Base-by-base conservation (phyloP, 2,113 vertebrate genomes). In the Centropus unirufus region DNA sequence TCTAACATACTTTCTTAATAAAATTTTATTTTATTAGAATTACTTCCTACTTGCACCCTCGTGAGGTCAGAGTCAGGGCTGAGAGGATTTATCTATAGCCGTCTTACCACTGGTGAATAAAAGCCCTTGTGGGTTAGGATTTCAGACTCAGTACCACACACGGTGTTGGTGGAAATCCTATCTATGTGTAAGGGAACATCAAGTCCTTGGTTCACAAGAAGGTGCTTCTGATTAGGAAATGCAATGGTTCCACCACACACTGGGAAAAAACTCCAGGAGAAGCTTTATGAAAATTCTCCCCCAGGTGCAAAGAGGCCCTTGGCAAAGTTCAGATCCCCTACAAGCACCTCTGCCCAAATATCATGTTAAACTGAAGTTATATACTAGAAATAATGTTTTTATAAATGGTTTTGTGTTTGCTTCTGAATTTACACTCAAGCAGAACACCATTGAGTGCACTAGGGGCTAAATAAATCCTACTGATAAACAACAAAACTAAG, bases 401-500 rank as follows among this genome's bases (percentile, higher is more conserved):
- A 29, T 51, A 55, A 40, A 18, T 30, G 40, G 9, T 34, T 40
- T 32, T 11, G 14, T 29, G 18, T 30, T 69, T 66, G 12, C 27
- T 67, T 83, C 51, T 68, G 47, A 75, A 52, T 73, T 78, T 69
- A 40, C 24, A 21, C 27, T 52, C 12, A 18, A 30, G 47, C 32
- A 52, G 46, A 72, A 44, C 42, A 78, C 61, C 68, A 46, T 0
- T 18, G 49, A 26, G 52, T 2, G 0, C 62, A 49, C n/a, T 7
- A n/a, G 17, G 74, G 62, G 39, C 30, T 74, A 67, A 84, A 55
- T 82, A 64, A 90, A 78, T 80, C 83, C 86, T 84, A 20, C 54
- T 83, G 44, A 46, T 75, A 89, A 92, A 73, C 79, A 94, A 46
- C 75, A 89, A 81, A 67, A 16, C 40, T 46, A 15, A 94, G 83